Conservation (phyloP, 2,888 invertebrate genomes). For the Tortrix viridana region DNA sequence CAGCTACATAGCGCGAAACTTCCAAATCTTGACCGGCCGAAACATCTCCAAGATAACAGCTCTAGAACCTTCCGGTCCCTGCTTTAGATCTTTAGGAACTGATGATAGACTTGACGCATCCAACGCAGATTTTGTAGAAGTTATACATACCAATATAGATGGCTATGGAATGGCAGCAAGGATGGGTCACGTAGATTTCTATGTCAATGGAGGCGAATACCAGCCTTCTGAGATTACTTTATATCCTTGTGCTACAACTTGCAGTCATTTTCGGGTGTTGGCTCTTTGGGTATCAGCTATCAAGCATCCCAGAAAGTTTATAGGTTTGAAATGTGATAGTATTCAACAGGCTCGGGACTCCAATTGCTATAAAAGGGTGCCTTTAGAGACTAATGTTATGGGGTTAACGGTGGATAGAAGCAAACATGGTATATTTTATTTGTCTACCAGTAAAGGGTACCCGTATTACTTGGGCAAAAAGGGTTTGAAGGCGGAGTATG, state of each 20-base stretch:
- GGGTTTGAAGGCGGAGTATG: conserved; percentile 64
- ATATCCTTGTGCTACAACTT: conserved; percentile 68
- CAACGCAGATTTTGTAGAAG: conserved; percentile 73
- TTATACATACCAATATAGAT: conserved; percentile 76
- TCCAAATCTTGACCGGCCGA: conserved; percentile 60
- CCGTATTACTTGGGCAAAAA: conserved; percentile 70
- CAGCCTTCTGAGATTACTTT: conserved; percentile 68
- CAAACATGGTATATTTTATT: conserved; percentile 66
- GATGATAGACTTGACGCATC: conserved; percentile 63
- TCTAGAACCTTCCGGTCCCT: conserved; percentile 75
- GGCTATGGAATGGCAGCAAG: conserved; percentile 73
- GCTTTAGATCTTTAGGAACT: conserved; percentile 62
- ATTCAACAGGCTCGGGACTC: conserved; percentile 72
- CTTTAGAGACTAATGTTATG: conserved; percentile 61
- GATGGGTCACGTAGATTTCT: conserved; percentile 76
- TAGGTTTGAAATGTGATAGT: conserved; percentile 64
- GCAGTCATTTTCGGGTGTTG: conserved; percentile 73
- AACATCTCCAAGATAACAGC: conserved; percentile 72
- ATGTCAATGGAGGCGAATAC: conserved; percentile 75
- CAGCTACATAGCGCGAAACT: conserved; percentile 70
- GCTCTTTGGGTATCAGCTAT: conserved; percentile 65
- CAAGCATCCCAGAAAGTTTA: conserved; percentile 64
- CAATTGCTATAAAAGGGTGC: conserved; percentile 58
- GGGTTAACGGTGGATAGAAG: conserved; percentile 58
- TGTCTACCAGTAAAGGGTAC: conserved; percentile 64